Evolutionary conservation across 37 sponge, comb jelly and placozoan genomes (phyloP).

Genomic region (Halichondria panicea): DNA sequence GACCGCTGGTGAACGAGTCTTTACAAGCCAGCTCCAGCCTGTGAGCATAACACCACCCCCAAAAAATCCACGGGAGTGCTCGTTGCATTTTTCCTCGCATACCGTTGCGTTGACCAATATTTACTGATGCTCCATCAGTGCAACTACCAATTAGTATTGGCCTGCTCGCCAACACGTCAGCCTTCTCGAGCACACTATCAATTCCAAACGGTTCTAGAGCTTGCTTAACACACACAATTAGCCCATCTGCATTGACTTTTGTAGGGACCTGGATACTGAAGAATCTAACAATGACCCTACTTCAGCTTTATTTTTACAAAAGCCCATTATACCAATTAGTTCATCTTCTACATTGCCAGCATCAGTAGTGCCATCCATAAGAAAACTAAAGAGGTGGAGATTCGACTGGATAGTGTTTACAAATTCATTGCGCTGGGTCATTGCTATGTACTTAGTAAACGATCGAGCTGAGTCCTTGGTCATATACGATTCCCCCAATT

Average conservation of each 20-base stretch:
- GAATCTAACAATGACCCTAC: slow-evolving; percentile 32
- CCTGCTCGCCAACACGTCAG: slow-evolving; percentile 5
- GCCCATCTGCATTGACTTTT: slow-evolving; percentile 59
- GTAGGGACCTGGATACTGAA: slow-evolving; percentile 11
- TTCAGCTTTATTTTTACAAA: slow-evolving; percentile 14
- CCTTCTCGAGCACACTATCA: slow-evolving; percentile 21
- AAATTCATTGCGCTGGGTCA: slow-evolving; percentile 26
- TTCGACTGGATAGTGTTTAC: slow-evolving; percentile 7
- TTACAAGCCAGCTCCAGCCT: slow-evolving; percentile 56
- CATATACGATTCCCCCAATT: slow-evolving; percentile 38
- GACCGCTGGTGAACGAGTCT: slow-evolving; percentile 44
- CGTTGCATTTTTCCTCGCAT: slow-evolving; percentile 41
- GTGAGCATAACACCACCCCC: slow-evolving; percentile 68
- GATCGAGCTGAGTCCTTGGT: slow-evolving; percentile 18
- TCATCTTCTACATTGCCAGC: slow-evolving; percentile 51
- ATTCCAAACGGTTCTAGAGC: slow-evolving; percentile 45
- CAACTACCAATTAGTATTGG: slow-evolving; percentile 54
- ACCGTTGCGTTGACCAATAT: slow-evolving; percentile 44
- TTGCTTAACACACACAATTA: slow-evolving; percentile 37
- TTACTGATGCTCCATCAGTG: slow-evolving; percentile 65
- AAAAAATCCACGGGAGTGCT: slow-evolving; percentile 43
- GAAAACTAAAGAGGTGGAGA: slow-evolving; percentile 44
- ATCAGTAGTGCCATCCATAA: slow-evolving; percentile 66
- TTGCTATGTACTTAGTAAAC: slow-evolving; percentile 48
- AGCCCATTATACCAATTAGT: slow-evolving; percentile 28